Conservation (phyloP, 1,140 invertebrate genomes). For the Heliconius hermathena region DNA sequence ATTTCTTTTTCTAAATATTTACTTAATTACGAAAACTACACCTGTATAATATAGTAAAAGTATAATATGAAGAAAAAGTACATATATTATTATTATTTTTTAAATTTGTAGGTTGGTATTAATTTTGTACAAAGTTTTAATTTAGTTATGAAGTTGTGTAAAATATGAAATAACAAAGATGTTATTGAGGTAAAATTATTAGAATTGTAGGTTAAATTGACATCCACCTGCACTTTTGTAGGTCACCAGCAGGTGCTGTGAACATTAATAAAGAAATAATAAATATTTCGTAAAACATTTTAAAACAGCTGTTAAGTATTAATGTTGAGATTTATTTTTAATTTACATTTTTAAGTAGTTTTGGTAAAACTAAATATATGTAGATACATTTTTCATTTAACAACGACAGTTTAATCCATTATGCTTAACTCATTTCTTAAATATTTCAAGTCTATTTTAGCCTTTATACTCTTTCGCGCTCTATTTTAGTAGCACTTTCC, state of each 20-base stretch:
- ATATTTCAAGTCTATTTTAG: slow-evolving; percentile 12
- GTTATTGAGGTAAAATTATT: background rate
- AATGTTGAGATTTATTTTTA: background rate
- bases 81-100: too few species aligned
- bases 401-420: background rate
- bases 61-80: too few species aligned
- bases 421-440: background rate
- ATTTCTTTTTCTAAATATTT: too few species aligned
- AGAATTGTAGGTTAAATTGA: slow-evolving; percentile 10
- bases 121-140: too few species aligned
- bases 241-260: slow-evolving; percentile 16
- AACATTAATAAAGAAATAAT: slow-evolving; percentile 1
- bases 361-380: too few species aligned
- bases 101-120: too few species aligned
- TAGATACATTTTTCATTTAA: background rate
- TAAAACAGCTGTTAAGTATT: background rate
- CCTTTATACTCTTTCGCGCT: slow-evolving; percentile 1
- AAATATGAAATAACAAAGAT: too few species aligned
- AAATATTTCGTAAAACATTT: background rate
- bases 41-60: too few species aligned
- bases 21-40: too few species aligned
- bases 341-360: slow-evolving; percentile 1
- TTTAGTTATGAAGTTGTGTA: too few species aligned
- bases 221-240: slow-evolving; percentile 15
- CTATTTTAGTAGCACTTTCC: slow-evolving; percentile 39